These are phyloP conservation scores for mouse (Mus musculus) DNA, from an alignment of 2,113 vertebrate genomes.

Conservation along the genomic window GRCm39 chr6:28128501-28129000, in stretches of 20 bases:
- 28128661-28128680: neutral
- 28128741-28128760: too few species aligned
- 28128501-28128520: neutral
- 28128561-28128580: neutral
- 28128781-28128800: neutral
- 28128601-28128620: neutral
- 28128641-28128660: slow-evolving; percentile 13
- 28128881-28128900: slow-evolving; percentile 64
- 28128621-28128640: slow-evolving; percentile 14
- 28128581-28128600: neutral
- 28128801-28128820: neutral
- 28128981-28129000: neutral
- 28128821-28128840: neutral
- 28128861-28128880: slow-evolving; percentile 65
- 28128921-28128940: slow-evolving; percentile 43
- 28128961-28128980: slow-evolving; percentile 56
- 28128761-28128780: neutral
- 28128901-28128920: slow-evolving; percentile 49
- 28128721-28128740: too few species aligned
- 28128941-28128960: slow-evolving; percentile 23
- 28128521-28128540: neutral
- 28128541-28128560: neutral
- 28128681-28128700: neutral
- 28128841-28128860: slow-evolving; percentile 1
- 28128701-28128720: neutral